Evolutionary conservation across 2,888 invertebrate genomes (phyloP).

Genomic region (Parnassius orleans): DNA sequence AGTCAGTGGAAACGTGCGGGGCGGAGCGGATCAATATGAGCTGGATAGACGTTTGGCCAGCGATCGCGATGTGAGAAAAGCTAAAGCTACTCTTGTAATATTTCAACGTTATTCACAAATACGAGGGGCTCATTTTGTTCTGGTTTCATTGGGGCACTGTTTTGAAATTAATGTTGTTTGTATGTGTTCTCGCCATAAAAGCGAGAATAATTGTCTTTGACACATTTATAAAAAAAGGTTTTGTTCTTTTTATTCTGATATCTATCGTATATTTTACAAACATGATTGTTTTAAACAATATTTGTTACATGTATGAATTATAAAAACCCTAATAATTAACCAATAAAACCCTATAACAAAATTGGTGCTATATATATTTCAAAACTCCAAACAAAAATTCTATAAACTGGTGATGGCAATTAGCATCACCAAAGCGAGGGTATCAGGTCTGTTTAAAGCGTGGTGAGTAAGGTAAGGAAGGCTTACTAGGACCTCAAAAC

Average conservation of each 20-base stretch:
- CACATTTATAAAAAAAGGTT: constrained; percentile 1
- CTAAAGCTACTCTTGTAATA: constrained; percentile 21
- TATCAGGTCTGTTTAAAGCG: too few relatives aligned
- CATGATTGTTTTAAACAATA: neutral
- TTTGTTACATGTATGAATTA: too few relatives aligned
- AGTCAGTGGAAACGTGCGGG: constrained; percentile 1
- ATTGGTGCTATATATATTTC: too few relatives aligned
- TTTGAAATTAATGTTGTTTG: constrained; percentile 15
- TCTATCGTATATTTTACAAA: neutral
- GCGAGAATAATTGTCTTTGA: constrained; percentile 10
- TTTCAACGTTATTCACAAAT: constrained; percentile 18
- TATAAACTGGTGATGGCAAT: too few relatives aligned
- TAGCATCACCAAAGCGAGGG: too few relatives aligned
- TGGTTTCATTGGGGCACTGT: constrained; percentile 8
- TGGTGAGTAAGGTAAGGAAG: too few relatives aligned
- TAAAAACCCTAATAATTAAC: too few relatives aligned
- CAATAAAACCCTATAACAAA: too few relatives aligned
- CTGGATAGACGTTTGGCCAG: constrained; percentile 34
- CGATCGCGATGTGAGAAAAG: constrained; percentile 25
- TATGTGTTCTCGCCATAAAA: constrained; percentile 6
- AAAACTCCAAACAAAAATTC: too few relatives aligned
- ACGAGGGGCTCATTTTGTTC: constrained; percentile 7
- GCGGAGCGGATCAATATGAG: constrained; percentile 33
- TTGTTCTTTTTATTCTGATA: neutral
- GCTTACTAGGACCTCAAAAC: too few relatives aligned